These are phyloP conservation scores for Microtus oregoni DNA, from an alignment of 2,113 vertebrate species.

Conservation along the genomic window DNA sequence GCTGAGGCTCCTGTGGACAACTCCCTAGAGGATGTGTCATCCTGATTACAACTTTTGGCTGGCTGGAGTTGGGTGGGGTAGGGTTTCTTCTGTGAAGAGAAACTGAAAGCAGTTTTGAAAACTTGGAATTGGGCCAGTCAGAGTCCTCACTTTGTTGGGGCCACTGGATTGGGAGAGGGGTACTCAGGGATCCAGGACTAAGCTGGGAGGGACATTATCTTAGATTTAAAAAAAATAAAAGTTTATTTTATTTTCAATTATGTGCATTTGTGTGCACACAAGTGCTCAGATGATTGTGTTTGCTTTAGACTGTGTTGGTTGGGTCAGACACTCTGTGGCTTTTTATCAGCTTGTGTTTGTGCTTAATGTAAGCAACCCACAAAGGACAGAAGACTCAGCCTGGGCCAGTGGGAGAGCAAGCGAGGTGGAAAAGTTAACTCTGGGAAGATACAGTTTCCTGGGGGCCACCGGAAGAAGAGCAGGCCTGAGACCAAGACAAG, in stretches of 20 bases:
- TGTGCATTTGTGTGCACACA: neutral
- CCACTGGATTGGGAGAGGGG: neutral
- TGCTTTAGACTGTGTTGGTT: neutral
- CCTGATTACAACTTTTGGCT: slow-evolving; percentile 25
- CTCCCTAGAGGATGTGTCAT: slow-evolving; percentile 60
- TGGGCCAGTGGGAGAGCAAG: neutral
- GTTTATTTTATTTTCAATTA: neutral
- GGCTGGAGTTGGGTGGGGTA: neutral
- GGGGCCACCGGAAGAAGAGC: neutral
- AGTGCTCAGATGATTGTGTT: neutral
- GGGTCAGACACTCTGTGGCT: neutral
- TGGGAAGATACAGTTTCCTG: neutral
- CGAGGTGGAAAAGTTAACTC: neutral
- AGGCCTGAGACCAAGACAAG: neutral
- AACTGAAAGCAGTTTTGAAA: slow-evolving; percentile 73
- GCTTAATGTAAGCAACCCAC: neutral
- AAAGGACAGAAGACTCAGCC: neutral
- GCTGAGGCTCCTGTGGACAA: neutral
- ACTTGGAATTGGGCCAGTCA: slow-evolving; percentile 35
- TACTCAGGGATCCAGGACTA: neutral
- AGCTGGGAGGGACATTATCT: neutral
- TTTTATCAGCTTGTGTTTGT: neutral
- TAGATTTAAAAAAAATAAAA: neutral
- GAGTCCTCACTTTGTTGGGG: neutral
- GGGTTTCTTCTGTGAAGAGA: slow-evolving; percentile 50